These are phyloP conservation scores for Andricus quercusramuli DNA, from an alignment of 2,888 invertebrate species.

Conservation along the genomic window DNA sequence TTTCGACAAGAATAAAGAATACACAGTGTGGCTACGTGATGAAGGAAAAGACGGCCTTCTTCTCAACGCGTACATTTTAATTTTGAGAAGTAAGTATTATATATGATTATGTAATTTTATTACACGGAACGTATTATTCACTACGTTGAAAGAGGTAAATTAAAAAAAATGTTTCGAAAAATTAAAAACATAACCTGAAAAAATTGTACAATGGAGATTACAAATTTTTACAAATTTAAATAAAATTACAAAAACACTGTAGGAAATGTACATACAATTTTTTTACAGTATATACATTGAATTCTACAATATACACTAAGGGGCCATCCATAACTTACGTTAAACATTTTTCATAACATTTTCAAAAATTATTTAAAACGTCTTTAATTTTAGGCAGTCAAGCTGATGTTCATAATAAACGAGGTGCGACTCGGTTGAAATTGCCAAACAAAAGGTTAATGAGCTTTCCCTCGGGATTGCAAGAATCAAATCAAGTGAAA, in stretches of 20 bases:
- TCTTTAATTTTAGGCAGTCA: not conserved
- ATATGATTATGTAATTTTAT: too few species aligned
- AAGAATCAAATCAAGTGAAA: too few species aligned
- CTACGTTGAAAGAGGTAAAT: too few species aligned
- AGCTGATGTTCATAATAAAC: not conserved
- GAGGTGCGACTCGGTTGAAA: not conserved
- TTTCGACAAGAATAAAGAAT: not conserved
- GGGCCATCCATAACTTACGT: too few species aligned
- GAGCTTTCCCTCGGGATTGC: not conserved
- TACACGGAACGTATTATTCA: too few species aligned
- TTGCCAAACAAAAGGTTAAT: not conserved
- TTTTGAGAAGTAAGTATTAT: constrained; percentile 10
- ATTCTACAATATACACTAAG: not conserved
- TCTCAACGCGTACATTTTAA: not conserved
- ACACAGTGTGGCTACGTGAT: constrained; percentile 9
- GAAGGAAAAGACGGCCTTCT: not conserved
- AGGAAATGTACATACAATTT: too few species aligned
- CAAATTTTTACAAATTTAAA: too few species aligned
- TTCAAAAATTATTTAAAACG: not conserved
- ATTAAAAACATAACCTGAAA: too few species aligned
- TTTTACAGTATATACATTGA: not conserved
- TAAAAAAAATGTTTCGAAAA: too few species aligned
- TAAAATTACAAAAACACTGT: too few species aligned
- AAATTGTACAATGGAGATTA: too few species aligned
- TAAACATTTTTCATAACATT: too few species aligned